These are phyloP conservation scores for Halesus radiatus DNA, from an alignment of 1,140 invertebrate species.

Conservation along the genomic window DNA sequence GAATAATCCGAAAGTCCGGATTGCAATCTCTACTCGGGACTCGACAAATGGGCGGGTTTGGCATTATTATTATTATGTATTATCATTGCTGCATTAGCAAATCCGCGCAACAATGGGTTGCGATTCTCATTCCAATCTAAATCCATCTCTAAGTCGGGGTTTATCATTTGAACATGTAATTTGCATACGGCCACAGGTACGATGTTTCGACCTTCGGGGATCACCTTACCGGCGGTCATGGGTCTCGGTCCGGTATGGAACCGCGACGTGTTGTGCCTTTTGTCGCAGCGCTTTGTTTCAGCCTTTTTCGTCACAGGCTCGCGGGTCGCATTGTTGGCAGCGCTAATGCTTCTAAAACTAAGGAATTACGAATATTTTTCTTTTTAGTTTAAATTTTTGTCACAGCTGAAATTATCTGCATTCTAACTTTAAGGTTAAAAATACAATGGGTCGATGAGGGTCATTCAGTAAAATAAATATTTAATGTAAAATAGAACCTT, in stretches of 20 bases:
- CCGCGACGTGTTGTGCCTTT: slow-evolving; percentile 21
- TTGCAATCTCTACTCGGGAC: too few relatives aligned
- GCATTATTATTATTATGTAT: slow-evolving; percentile 7
- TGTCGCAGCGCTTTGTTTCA: slow-evolving; percentile 22
- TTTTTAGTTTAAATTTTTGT: too few relatives aligned
- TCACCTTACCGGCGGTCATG: slow-evolving; percentile 9
- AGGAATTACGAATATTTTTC: too few relatives aligned
- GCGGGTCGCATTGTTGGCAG: slow-evolving; percentile 8
- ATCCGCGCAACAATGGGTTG: neutral
- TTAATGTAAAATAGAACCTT: too few relatives aligned
- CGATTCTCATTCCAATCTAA: slow-evolving; percentile 17
- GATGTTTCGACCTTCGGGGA: slow-evolving; percentile 17
- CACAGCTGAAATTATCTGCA: too few relatives aligned
- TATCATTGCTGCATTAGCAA: neutral
- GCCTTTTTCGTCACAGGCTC: slow-evolving; percentile 28
- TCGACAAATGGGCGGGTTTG: slow-evolving; percentile 23
- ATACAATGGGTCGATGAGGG: too few relatives aligned
- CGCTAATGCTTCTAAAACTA: neutral
- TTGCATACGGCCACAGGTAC: slow-evolving; percentile 22
- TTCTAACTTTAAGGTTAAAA: too few relatives aligned
- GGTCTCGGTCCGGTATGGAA: neutral
- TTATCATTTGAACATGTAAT: slow-evolving; percentile 30
- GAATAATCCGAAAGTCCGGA: too few relatives aligned
- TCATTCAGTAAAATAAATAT: too few relatives aligned
- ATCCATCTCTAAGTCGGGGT: slow-evolving; percentile 29